These are phyloP conservation scores for Eudasyphora cyanicolor DNA, from an alignment of 2,888 invertebrate species.

Conservation along the genomic window DNA sequence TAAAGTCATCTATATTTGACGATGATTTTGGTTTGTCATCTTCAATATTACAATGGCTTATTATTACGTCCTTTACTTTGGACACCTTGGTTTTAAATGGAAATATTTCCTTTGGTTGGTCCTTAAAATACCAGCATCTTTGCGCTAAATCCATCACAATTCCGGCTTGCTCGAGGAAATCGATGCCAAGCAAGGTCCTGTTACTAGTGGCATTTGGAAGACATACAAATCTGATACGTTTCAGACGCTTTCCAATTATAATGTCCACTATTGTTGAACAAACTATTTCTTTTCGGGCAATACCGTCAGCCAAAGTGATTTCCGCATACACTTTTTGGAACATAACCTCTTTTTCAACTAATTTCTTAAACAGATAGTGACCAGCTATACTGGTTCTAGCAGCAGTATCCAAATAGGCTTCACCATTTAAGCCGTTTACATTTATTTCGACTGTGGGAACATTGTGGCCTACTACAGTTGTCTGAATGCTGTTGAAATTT, in stretches of 20 bases:
- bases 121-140: constrained; percentile 51
- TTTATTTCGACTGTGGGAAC: constrained; percentile 56
- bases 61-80: not conserved
- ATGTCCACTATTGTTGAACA: constrained; percentile 42
- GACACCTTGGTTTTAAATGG: constrained; percentile 38
- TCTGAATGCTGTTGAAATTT: constrained; percentile 38
- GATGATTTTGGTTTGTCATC: not conserved
- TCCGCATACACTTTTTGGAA: constrained; percentile 52
- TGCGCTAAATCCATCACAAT: constrained; percentile 44
- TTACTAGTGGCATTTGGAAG: constrained; percentile 40
- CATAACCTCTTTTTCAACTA: no score
- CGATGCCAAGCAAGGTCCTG: constrained; percentile 44
- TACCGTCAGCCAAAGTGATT: constrained; percentile 59
- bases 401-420: constrained; percentile 60
- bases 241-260: constrained; percentile 37
- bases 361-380: no score
- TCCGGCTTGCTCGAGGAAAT: constrained; percentile 47
- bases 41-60: not conserved
- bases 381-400: constrained; percentile 62
- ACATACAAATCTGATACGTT: constrained; percentile 64
- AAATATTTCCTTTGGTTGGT: constrained; percentile 51
- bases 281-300: constrained; percentile 30
- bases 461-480: constrained; percentile 46
- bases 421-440: constrained; percentile 47
- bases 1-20: constrained; percentile 1